phyloP scores from a whole-genome alignment of 2,888 invertebrate species.

The Latrodectus elegans region DNA sequence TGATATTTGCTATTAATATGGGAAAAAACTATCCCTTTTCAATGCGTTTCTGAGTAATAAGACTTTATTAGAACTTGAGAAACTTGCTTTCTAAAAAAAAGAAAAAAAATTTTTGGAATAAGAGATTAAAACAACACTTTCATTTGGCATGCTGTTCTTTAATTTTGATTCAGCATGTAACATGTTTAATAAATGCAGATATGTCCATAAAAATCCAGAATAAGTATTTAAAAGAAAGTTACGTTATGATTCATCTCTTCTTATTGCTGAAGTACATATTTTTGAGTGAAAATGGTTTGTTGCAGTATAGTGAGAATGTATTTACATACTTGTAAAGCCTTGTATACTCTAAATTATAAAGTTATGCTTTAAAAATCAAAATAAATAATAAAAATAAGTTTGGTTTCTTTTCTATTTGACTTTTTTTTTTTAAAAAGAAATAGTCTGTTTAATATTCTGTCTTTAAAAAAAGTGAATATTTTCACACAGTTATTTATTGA shows the following conservation, averaged over 20 bases:
- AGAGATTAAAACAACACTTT: slow-evolving; percentile 48
- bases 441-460: too few relatives aligned
- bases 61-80: slow-evolving; percentile 63
- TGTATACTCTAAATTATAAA: slow-evolving; percentile 69
- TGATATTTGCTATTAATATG: slow-evolving; percentile 41
- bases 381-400: slow-evolving; percentile 58
- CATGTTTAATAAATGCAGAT: slow-evolving; percentile 51
- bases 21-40: slow-evolving; percentile 55
- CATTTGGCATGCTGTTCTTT: slow-evolving; percentile 64
- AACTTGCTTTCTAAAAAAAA: slow-evolving; percentile 66
- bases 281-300: slow-evolving; percentile 69
- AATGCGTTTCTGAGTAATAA: slow-evolving; percentile 59
- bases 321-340: slow-evolving; percentile 69
- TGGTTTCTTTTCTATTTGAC: slow-evolving; percentile 11
- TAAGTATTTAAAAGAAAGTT: slow-evolving; percentile 67
- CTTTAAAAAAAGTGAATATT: too few relatives aligned
- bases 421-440: too few relatives aligned
- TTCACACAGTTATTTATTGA: too few relatives aligned
- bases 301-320: slow-evolving; percentile 69
- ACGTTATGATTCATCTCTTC: slow-evolving; percentile 52
- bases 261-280: slow-evolving; percentile 68
- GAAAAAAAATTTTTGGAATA: slow-evolving; percentile 57
- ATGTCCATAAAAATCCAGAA: slow-evolving; percentile 62
- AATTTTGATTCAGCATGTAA: slow-evolving; percentile 63
- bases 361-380: slow-evolving; percentile 69